Conservation (phyloP, 1,140 invertebrate genomes). For the Formica exsecta region DNA sequence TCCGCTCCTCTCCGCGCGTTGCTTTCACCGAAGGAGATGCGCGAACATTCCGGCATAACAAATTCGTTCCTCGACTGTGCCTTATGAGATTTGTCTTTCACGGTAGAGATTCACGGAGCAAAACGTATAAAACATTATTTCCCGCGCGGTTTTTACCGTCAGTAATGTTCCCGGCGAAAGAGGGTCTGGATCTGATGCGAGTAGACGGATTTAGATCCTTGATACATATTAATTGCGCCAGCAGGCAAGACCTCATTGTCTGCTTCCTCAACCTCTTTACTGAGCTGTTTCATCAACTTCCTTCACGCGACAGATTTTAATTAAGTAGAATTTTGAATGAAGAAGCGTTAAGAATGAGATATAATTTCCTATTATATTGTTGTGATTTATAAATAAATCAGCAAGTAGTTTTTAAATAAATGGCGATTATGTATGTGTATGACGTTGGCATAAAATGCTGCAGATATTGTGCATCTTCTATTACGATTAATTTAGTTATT, state of each 20-base stretch:
- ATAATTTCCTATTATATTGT: not conserved
- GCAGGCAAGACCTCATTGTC: constrained; percentile 35
- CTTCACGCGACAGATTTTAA: constrained; percentile 36
- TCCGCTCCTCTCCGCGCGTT: not conserved
- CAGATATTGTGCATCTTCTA: constrained; percentile 18
- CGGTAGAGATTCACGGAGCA: constrained; percentile 12
- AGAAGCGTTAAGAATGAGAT: not conserved
- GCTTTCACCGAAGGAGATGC: constrained; percentile 18
- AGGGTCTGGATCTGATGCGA: constrained; percentile 41
- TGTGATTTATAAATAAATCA: constrained; percentile 8
- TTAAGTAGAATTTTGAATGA: constrained; percentile 25
- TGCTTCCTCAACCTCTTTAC: not conserved
- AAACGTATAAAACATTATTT: constrained; percentile 39
- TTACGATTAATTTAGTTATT: not conserved
- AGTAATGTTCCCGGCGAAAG: constrained; percentile 18
- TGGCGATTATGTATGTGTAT: not conserved
- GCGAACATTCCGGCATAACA: constrained; percentile 28
- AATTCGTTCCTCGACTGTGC: constrained; percentile 38
- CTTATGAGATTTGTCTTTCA: constrained; percentile 28
- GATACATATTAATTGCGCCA: constrained; percentile 60
- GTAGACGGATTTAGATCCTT: constrained; percentile 47
- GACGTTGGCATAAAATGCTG: constrained; percentile 15
- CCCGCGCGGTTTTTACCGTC: constrained; percentile 37
- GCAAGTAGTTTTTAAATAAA: not conserved
- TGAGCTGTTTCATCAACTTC: constrained; percentile 35